Evolutionary conservation across 2,797 vertebrate species (phyloP).

Genomic region (Staurois parvus): DNA sequence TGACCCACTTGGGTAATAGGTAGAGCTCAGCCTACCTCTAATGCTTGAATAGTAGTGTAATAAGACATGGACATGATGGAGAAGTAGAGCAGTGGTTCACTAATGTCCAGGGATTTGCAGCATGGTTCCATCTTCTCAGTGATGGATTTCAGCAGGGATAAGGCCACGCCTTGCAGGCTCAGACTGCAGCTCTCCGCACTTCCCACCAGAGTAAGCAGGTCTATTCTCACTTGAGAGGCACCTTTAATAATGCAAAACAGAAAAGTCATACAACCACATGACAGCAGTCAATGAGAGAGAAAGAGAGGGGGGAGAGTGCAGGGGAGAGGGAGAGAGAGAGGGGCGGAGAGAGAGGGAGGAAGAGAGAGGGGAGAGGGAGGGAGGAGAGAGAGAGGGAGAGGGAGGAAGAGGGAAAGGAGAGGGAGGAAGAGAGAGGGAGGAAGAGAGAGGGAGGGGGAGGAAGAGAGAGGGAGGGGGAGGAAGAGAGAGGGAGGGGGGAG

Average conservation of each 20-base stretch:
- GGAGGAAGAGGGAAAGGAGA: too few species aligned
- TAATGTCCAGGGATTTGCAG: slow-evolving; percentile 82
- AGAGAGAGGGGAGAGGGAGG: too few species aligned
- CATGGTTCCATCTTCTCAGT: slow-evolving; percentile 91
- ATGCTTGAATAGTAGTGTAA: slow-evolving; percentile 81
- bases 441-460: too few species aligned
- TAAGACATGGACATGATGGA: slow-evolving; percentile 83
- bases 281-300: too few species aligned
- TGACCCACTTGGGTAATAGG: too few species aligned
- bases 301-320: too few species aligned
- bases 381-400: too few species aligned
- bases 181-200: slow-evolving; percentile 84
- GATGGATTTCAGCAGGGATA: slow-evolving; percentile 85
- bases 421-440: too few species aligned
- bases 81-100: slow-evolving; percentile 80
- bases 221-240: slow-evolving; percentile 87
- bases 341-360: too few species aligned
- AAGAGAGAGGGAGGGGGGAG: too few species aligned
- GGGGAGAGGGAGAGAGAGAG: too few species aligned
- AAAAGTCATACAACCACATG: background rate
- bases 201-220: slow-evolving; percentile 81
- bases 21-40: slow-evolving; percentile 81
- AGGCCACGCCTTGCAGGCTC: slow-evolving; percentile 84
- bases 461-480: too few species aligned
- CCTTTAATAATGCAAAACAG: slow-evolving; percentile 72